Conservation (phyloP, 1,140 invertebrate genomes). For the Drosophila leontia region DNA sequence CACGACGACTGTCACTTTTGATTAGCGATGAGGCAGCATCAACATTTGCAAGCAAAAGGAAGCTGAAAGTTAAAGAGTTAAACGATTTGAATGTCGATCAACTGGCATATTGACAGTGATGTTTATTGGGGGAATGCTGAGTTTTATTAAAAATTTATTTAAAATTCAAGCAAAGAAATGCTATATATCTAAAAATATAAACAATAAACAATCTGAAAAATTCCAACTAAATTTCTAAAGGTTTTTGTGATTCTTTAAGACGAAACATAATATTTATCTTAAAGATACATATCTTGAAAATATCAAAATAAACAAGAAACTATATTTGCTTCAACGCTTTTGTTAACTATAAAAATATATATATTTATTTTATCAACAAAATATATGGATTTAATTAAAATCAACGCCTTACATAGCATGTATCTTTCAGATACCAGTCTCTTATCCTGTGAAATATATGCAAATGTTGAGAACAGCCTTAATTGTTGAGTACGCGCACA, state of each 20-base stretch:
- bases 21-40: constrained; percentile 49
- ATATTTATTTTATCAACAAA: background rate
- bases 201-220: too few relatives aligned
- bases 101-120: constrained; percentile 28
- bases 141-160: background rate
- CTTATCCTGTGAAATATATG: constrained; percentile 7
- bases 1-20: constrained; percentile 58
- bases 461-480: constrained; percentile 37
- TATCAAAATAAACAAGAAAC: background rate
- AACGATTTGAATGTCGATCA: constrained; percentile 33
- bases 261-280: background rate
- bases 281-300: background rate
- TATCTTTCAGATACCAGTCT: constrained; percentile 6
- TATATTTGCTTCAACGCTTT: too few relatives aligned
- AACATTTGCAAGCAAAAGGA: constrained; percentile 31
- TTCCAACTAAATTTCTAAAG: background rate
- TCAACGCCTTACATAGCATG: constrained; percentile 1
- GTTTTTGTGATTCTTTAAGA: background rate
- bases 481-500: constrained; percentile 26
- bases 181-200: background rate
- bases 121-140: background rate
- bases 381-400: constrained; percentile 3
- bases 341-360: background rate
- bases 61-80: constrained; percentile 22
- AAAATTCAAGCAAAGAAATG: background rate